Percentiles rank a stretch among this genome's conserved stretches.
phyloP scores from a whole-genome alignment of 2,888 invertebrate genomes.

The Cheilosia soror region DNA sequence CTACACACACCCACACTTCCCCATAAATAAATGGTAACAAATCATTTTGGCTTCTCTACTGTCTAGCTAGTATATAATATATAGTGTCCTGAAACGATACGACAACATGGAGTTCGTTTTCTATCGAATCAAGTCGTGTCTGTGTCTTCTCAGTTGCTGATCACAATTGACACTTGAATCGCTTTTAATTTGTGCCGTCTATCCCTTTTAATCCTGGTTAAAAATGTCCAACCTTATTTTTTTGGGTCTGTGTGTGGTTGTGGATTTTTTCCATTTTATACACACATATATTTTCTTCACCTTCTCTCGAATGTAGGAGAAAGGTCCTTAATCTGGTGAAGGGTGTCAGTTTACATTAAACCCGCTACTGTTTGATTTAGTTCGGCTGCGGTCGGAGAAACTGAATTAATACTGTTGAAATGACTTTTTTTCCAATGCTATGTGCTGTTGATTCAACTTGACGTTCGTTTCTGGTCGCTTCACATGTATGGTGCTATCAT shows the following conservation, averaged over 20 bases:
- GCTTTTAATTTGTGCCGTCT: constrained; percentile 62
- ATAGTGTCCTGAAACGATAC: constrained; percentile 33
- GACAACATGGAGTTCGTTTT: constrained; percentile 19
- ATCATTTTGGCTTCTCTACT: constrained; percentile 49
- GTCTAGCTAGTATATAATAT: background rate
- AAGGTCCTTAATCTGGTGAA: constrained; percentile 64
- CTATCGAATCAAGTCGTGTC: constrained; percentile 25
- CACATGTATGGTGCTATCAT: constrained; percentile 39
- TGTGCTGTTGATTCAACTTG: constrained; percentile 45
- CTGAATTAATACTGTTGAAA: constrained; percentile 59
- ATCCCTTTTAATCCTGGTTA: constrained; percentile 56
- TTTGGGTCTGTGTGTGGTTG: constrained; percentile 7
- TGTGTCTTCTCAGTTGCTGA: constrained; percentile 40
- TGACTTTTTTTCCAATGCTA: constrained; percentile 20
- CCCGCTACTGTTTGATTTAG: constrained; percentile 63
- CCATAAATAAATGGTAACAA: constrained; percentile 57
- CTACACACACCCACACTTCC: background rate
- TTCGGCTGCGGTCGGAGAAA: constrained; percentile 41
- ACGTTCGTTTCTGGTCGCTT: constrained; percentile 42
- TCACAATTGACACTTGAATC: constrained; percentile 65
- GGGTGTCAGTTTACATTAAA: constrained; percentile 66
- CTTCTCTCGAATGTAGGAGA: constrained; percentile 16
- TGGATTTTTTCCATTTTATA: background rate
- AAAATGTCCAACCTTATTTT: constrained; percentile 51
- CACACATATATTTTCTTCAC: constrained; percentile 4